Evolutionary conservation across 2,113 vertebrate genomes (phyloP), one percentile per base, ranked within the genome.

Genomic region (Chlorodrepanis virens): DNA sequence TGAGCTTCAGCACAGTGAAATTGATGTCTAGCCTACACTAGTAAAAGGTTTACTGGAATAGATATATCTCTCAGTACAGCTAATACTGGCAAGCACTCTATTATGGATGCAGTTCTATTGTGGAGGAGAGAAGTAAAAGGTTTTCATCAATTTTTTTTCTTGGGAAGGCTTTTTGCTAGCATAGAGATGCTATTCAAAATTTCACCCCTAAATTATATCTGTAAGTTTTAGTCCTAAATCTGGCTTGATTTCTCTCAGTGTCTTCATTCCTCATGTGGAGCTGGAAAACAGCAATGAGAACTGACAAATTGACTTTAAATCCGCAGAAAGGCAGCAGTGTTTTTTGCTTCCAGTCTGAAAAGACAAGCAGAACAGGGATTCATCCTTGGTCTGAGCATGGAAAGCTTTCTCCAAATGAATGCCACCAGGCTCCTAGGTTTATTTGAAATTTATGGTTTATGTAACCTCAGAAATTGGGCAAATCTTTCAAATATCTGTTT

Each of bases 41-140:
- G 91, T 95, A 94, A 97, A 94, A 94, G 96, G 89, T 95, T 97
- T 96, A 94, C 96, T 87, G 94, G 95, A 95, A 96, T 44, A 94
- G 93, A 93, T 95, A 91, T 89, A 84, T 96, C 76, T 94, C 63
- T 89, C 89, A 89, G 64, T 63, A 64, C 91, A 94, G 80, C 89
- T 92, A 93, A 94, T 91, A 77, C 80, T 11, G 4, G 91, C 93
- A 93, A 89, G 72, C 29, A 78, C 64, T 94, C 69, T 90, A 84
- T 83, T 93, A 92, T 75, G 60, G 76, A 83, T 97, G 80, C 68
- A 96, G 56, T 75, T 86, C 71, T 90, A 6, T 63, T 84, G 72
- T 74, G 27, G 39, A 52, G 23, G 45, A 90, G 54, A 69, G 79
- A 93, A 93, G 47, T 82, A 84, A 93, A 88, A 94, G 67, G 19